Conservation (phyloP, 2,888 invertebrate genomes). For the Drosophila flavopinicola region DNA sequence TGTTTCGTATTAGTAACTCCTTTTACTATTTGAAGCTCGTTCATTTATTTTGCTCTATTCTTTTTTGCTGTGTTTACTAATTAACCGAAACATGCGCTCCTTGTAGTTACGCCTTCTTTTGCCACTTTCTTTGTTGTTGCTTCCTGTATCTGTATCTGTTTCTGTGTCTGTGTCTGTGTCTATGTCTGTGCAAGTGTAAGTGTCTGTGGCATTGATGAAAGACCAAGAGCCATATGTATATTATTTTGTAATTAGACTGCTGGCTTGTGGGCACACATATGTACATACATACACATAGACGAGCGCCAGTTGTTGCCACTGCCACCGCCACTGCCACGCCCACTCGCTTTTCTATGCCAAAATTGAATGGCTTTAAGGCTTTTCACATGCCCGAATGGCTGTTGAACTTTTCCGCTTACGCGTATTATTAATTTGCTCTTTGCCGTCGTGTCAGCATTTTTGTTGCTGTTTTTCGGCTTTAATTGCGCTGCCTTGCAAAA, state of each 20-base stretch:
- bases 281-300: conserved; percentile 4
- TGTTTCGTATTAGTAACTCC: conserved; percentile 18
- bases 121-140: conserved; percentile 50
- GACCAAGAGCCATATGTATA: conserved; percentile 60
- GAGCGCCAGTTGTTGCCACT: conserved; percentile 2
- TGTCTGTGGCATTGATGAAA: conserved; percentile 73
- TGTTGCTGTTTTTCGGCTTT: conserved; percentile 32
- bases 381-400: conserved; percentile 15
- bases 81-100: conserved; percentile 78
- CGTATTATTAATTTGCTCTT: conserved; percentile 49
- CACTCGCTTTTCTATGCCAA: conserved; percentile 23
- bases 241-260: conserved; percentile 77
- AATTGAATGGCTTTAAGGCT: conserved; percentile 55
- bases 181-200: neutral
- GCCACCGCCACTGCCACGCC: conserved; percentile 31
- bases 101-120: conserved; percentile 68
- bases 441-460: conserved; percentile 43
- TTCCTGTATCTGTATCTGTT: conserved; percentile 13
- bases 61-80: conserved; percentile 63
- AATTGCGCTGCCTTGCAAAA: conserved; percentile 50
- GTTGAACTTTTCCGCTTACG: conserved; percentile 49
- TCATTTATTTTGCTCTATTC: conserved; percentile 32
- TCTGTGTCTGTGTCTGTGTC: conserved; percentile 7
- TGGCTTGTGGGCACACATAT: conserved; percentile 25
- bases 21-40: conserved; percentile 56